phyloP scores from a whole-genome alignment of 2,888 invertebrate genomes.

The Apamea monoglypha region DNA sequence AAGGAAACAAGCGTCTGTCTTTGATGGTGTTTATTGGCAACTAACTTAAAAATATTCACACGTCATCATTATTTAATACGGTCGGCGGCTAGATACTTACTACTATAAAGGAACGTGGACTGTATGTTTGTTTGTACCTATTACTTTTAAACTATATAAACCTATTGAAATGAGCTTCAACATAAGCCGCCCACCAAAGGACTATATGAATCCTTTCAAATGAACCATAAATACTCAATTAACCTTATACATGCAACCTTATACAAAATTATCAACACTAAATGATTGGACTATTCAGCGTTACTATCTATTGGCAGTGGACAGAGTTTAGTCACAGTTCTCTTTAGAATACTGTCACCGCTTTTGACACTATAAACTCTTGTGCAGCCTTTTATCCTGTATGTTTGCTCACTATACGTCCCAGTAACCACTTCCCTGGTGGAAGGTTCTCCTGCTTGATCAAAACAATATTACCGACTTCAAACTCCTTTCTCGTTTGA shows the following conservation, averaged over 20 bases:
- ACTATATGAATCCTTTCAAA: background rate
- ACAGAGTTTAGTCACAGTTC: background rate
- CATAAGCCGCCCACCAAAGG: background rate
- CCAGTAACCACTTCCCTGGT: slow-evolving; percentile 1
- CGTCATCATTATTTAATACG: too few species aligned
- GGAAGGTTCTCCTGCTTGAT: background rate
- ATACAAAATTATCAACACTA: too few species aligned
- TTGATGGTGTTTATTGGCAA: too few species aligned
- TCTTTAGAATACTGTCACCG: background rate
- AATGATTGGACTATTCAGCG: background rate
- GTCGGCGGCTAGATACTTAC: too few species aligned
- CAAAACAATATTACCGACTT: slow-evolving; percentile 8
- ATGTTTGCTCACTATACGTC: slow-evolving; percentile 9
- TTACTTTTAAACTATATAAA: too few species aligned
- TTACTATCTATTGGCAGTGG: background rate
- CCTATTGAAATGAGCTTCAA: background rate
- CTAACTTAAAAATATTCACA: too few species aligned
- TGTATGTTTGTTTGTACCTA: too few species aligned
- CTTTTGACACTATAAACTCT: background rate
- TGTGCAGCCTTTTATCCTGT: slow-evolving; percentile 2
- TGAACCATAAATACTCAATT: too few species aligned
- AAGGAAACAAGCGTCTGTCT: too few species aligned
- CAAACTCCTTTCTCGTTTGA: background rate
- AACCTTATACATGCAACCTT: background rate
- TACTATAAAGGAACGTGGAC: too few species aligned